A percentile compares a stretch with the other conserved stretches of the same genome.
Evolutionary conservation across 2,797 vertebrate genomes (phyloP).

Genomic region (Simalia tracyae): DNA sequence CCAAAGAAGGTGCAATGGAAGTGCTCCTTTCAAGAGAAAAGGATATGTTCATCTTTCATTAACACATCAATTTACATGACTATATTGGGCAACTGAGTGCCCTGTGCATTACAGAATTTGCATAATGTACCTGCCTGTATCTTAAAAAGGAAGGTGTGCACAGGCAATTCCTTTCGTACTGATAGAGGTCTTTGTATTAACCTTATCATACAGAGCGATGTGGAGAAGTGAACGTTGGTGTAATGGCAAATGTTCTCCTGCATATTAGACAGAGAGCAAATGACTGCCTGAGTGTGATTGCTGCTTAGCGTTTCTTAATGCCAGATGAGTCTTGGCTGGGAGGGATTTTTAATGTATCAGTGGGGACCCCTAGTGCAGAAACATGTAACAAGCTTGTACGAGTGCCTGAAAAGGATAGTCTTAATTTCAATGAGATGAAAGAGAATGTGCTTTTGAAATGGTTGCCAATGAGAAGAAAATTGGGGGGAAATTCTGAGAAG

Average conservation of each 20-base stretch:
- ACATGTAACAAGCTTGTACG: not conserved
- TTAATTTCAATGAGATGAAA: not conserved
- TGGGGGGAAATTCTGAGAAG: not conserved
- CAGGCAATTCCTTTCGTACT: constrained; percentile 27
- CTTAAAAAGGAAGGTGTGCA: constrained; percentile 13
- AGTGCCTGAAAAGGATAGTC: not conserved
- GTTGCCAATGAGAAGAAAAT: too few species aligned
- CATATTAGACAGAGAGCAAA: constrained; percentile 59
- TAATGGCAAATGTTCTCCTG: constrained; percentile 57
- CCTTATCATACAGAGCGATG: constrained; percentile 56
- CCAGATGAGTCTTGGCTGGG: constrained; percentile 9
- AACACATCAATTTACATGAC: constrained; percentile 8
- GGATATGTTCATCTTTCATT: constrained; percentile 11
- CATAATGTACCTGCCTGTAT: constrained; percentile 24
- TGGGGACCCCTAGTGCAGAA: constrained; percentile 30
- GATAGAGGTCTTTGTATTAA: constrained; percentile 46
- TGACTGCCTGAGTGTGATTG: constrained; percentile 54
- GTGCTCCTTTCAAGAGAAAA: not conserved
- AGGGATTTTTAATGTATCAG: not conserved
- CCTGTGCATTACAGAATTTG: constrained; percentile 24
- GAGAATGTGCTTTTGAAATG: not conserved
- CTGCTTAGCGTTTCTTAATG: constrained; percentile 35
- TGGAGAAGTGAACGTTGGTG: constrained; percentile 61
- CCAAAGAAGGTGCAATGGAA: not conserved
- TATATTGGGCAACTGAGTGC: constrained; percentile 4